Evolutionary conservation across 2,888 invertebrate genomes (phyloP), one percentile per base, ranked within the genome.

Genomic region (Frankliniella fusca): DNA sequence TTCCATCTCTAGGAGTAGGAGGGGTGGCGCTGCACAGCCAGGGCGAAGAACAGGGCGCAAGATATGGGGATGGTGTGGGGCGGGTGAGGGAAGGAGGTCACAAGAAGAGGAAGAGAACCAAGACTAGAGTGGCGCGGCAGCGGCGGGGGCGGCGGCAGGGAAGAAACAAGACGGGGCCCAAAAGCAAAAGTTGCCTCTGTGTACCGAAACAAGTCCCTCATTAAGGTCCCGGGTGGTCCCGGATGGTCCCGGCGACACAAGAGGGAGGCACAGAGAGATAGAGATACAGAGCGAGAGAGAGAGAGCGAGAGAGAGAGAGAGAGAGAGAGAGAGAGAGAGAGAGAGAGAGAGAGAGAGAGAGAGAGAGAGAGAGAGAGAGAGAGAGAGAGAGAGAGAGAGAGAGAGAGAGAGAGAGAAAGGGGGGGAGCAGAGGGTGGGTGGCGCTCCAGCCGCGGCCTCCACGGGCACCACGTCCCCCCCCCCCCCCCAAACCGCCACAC

Each of bases 181-280:
- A 38, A 38, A 38, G 38, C 38, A 38, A 38, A 38, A 54, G 54
- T 54, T 54, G 54, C 54, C 54, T 38, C 20, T 54, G 54, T 54
- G 54, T 54, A 54, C 54, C 54, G 54, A 70, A 70, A 70, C 70
- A 70, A 70, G 70, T 70, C 70, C 70, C 70, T 70, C 70, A 70
- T 70, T 70, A 70, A 70, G 70, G 70, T 11, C 70, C 70, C 8
- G 11, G 20, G 65, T 11, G 54, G 54, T 18, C 54, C 15, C 54
- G 5, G 20, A 20, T 15, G 54, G 18, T 20, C 18, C 54, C 54
- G 7, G 12, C 18, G 54, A 15, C 54, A 20, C 54, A 20, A 20
- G 20, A 20, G 54, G 12, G 54, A 20, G 18, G 7, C 5, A 20
- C 15, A 20, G 12, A 20, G 54, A 54, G 18, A 15, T 11, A 20